Evolutionary conservation across 2,113 vertebrate genomes (phyloP), one percentile per base, ranked within the genome.

Genomic region (Sapayoa aenigma): DNA sequence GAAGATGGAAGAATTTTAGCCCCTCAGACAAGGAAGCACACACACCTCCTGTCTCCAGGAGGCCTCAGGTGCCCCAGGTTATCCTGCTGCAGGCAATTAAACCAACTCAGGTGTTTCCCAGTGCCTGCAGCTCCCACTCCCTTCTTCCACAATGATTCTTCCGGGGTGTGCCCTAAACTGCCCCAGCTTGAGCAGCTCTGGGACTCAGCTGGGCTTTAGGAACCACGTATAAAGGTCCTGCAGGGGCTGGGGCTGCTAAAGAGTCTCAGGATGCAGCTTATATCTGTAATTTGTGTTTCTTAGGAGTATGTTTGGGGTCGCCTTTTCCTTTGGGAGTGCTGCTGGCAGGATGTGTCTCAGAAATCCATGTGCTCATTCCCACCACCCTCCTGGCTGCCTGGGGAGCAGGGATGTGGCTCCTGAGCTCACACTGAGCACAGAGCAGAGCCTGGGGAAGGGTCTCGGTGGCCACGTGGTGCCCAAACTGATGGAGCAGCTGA

Each of bases 231-330:
- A 12, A 24, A 13, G 7, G 71, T 7, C 47, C 31, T 55, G n/a
- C 20, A 9, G 27, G 30, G 47, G 23, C 12, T 3, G 30, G 14
- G 14, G 33, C 8, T 56, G 35, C 2, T 25, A 0, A 15, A 0
- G 0, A 3, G 16, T 1, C 12, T 3, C 9, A 6, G 89, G 53
- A 5, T 0, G 0, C 3, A 74, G 31, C 1, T 5, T n/a, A n/a
- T n/a, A n/a, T n/a, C n/a, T n/a, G n/a, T n/a, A n/a, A n/a, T n/a
- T 0, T 2, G 3, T 8, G 2, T 8, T 49, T 15, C 22, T 23
- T 10, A 21, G 27, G 5, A 58, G 50, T 9, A 4, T 1, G 42
- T 14, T 9, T 59, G 33, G 52, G 58, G 10, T 39, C 1, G 0
- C 20, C 44, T 37, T 18, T 42, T 22, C 59, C 14, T n/a, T 25